Evolutionary conservation across 2,888 invertebrate genomes (phyloP).

Genomic region (Molorchus minor): DNA sequence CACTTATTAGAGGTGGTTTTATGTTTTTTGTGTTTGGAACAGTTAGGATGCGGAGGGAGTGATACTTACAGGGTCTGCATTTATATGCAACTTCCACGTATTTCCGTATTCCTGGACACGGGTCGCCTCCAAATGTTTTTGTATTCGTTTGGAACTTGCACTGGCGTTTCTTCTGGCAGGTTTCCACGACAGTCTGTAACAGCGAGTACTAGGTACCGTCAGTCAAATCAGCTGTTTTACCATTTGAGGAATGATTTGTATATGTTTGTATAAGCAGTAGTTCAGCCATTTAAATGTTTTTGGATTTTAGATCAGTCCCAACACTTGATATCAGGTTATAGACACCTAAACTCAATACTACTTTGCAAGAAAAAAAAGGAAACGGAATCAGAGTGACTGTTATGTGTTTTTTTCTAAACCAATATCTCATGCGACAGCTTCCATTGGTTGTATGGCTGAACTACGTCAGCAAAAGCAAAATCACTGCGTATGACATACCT

Average conservation of each 20-base stretch:
- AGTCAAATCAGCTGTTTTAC: constrained; percentile 62
- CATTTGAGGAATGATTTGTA: constrained; percentile 29
- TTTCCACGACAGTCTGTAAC: constrained; percentile 93
- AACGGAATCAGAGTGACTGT: no score
- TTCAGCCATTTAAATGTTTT: constrained; percentile 24
- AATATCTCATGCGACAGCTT: no score
- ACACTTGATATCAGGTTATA: no score
- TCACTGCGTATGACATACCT: constrained; percentile 36
- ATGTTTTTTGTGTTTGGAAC: no score
- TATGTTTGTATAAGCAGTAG: constrained; percentile 17
- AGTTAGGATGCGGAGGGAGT: no score
- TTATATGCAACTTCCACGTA: constrained; percentile 97
- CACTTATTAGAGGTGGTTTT: no score
- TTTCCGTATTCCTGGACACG: constrained; percentile 90
- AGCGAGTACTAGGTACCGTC: constrained; percentile 78
- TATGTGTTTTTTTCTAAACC: no score
- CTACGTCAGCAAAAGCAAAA: constrained; percentile 16
- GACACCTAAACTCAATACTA: no score
- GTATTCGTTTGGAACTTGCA: constrained; percentile 92
- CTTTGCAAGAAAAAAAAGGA: no score
- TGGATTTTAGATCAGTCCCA: no score
- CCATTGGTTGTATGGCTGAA: constrained; percentile 13
- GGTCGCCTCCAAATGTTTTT: constrained; percentile 89
- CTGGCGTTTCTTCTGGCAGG: constrained; percentile 91
- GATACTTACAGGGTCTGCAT: constrained; percentile 93